phyloP scores from a whole-genome alignment of 1,140 invertebrate genomes.

The Mamestra configurata region DNA sequence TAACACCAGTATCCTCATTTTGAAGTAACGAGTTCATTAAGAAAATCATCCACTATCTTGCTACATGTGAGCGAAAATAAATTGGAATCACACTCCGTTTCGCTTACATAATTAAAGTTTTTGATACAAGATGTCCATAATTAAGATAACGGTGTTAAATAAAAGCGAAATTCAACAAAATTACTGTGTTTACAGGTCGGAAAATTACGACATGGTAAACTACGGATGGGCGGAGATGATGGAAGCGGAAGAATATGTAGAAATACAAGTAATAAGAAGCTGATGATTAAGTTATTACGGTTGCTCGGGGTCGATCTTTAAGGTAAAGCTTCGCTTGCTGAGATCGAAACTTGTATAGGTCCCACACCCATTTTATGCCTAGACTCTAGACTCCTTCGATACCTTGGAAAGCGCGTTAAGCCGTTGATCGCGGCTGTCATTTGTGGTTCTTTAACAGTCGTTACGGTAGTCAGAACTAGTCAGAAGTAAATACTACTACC shows the following conservation, averaged over 20 bases:
- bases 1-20: background rate
- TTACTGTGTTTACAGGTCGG: conserved; percentile 55
- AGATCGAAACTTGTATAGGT: too few species aligned
- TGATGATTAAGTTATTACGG: too few species aligned
- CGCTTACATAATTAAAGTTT: conserved; percentile 33
- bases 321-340: too few species aligned
- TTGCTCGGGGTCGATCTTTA: too few species aligned
- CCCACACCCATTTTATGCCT: too few species aligned
- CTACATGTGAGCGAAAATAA: conserved; percentile 8
- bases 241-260: background rate
- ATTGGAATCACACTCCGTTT: conserved; percentile 18
- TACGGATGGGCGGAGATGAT: background rate
- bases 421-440: too few species aligned
- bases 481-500: too few species aligned
- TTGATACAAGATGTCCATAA: conserved; percentile 31
- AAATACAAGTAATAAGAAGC: too few species aligned
- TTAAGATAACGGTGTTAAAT: conserved; percentile 50
- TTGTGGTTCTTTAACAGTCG: too few species aligned
- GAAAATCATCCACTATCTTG: background rate
- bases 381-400: too few species aligned
- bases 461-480: too few species aligned
- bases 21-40: background rate
- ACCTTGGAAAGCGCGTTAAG: too few species aligned
- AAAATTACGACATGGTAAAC: conserved; percentile 60
- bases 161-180: conserved; percentile 54